phyloP scores from a whole-genome alignment of 2,113 vertebrate species.

The Tichodroma muraria region DNA sequence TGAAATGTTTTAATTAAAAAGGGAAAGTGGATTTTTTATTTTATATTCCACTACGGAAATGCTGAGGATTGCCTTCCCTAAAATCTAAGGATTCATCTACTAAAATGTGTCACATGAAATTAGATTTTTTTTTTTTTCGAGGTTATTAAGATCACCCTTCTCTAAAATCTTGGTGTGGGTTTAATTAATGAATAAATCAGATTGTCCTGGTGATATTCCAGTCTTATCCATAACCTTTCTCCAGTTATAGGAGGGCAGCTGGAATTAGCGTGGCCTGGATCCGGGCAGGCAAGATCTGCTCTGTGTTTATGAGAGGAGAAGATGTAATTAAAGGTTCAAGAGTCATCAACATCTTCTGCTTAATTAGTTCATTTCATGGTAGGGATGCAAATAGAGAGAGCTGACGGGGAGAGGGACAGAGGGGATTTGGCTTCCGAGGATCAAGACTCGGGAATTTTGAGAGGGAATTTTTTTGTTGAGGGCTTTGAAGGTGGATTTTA shows the following conservation, averaged over 20 bases:
- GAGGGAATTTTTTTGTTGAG: neutral
- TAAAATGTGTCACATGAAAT: neutral
- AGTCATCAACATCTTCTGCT: neutral
- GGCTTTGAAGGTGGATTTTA: neutral
- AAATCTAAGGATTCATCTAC: neutral
- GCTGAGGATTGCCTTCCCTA: neutral
- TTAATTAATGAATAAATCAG: slow-evolving; percentile 22
- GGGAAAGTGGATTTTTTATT: neutral
- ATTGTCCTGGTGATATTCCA: neutral
- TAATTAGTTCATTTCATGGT: neutral
- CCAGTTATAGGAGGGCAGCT: neutral
- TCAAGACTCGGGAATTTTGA: fast-evolving
- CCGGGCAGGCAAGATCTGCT: neutral
- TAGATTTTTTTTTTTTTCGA: neutral
- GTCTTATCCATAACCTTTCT: neutral
- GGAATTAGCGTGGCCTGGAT: neutral
- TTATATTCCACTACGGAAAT: neutral
- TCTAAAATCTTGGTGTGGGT: neutral
- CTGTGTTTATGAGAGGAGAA: neutral
- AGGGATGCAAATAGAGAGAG: neutral
- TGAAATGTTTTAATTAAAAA: slow-evolving; percentile 14
- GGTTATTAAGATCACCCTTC: neutral
- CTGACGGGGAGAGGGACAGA: neutral
- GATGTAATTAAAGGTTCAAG: slow-evolving; percentile 3
- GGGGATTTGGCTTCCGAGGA: neutral